phyloP scores from a whole-genome alignment of 2,797 vertebrate species.

The Echiichthys vipera region DNA sequence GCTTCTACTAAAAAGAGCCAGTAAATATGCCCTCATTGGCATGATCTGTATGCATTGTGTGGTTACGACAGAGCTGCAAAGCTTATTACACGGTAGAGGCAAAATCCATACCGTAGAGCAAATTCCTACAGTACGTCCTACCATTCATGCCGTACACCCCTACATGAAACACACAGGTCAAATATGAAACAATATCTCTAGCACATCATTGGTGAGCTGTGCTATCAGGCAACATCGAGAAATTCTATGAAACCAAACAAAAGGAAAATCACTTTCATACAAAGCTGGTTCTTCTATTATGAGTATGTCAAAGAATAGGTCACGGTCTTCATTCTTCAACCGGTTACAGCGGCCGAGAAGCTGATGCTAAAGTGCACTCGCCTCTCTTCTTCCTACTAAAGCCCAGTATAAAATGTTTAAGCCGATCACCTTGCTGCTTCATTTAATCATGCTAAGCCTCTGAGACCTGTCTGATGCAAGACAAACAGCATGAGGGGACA shows the following conservation, averaged over 20 bases:
- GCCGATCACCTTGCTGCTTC: slow-evolving; percentile 22
- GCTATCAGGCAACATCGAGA: neutral
- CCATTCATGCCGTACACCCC: too few species aligned
- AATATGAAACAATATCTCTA: slow-evolving; percentile 25
- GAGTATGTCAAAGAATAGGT: slow-evolving; percentile 48
- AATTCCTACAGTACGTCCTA: too few species aligned
- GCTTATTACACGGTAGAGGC: too few species aligned
- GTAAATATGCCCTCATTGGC: too few species aligned
- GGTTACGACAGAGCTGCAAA: too few species aligned
- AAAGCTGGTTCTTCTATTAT: slow-evolving; percentile 17
- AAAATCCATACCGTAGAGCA: too few species aligned
- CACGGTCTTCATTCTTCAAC: slow-evolving; percentile 15
- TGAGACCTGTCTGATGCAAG: slow-evolving; percentile 7
- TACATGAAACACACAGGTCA: slow-evolving; percentile 14
- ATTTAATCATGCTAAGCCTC: slow-evolving; percentile 46
- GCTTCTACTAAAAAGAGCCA: too few species aligned
- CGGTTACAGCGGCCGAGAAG: slow-evolving; percentile 13
- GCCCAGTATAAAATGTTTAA: slow-evolving; percentile 17
- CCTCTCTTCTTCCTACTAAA: neutral
- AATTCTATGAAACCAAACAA: slow-evolving; percentile 13
- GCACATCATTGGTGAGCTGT: neutral
- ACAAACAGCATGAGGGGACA: slow-evolving; percentile 15
- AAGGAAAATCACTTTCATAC: slow-evolving; percentile 20
- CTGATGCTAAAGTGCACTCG: neutral
- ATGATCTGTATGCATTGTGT: too few species aligned